These are phyloP conservation scores for Mythimna pallens DNA, from an alignment of 2,888 invertebrate genomes.

Conservation along the genomic window DNA sequence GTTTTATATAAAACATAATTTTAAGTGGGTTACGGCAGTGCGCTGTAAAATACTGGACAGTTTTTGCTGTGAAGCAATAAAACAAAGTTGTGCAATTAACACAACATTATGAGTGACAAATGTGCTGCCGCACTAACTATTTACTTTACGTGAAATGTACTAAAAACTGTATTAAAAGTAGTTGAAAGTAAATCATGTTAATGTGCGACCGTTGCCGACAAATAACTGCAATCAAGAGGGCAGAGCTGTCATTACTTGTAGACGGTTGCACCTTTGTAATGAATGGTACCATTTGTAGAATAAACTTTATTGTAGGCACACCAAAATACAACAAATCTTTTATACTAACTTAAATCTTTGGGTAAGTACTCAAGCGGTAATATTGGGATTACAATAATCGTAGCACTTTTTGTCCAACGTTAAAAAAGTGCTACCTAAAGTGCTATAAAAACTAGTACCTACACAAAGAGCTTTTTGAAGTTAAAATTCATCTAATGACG, in stretches of 20 bases:
- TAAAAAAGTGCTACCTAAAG: no score
- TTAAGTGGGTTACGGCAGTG: conserved; percentile 7
- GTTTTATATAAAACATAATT: neutral
- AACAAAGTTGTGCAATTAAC: conserved; percentile 25
- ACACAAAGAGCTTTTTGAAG: no score
- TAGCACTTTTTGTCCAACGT: no score
- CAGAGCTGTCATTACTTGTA: neutral
- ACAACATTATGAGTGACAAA: conserved; percentile 32
- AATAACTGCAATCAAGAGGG: neutral
- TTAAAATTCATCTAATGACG: no score
- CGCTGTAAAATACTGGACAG: conserved; percentile 21
- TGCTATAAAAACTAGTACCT: no score
- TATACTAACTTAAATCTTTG: no score
- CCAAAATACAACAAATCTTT: no score
- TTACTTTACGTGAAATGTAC: neutral
- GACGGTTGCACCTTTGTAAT: neutral
- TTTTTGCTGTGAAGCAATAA: conserved; percentile 13
- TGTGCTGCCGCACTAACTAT: neutral
- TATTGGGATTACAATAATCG: no score
- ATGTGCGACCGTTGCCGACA: neutral
- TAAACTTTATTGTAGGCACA: no score
- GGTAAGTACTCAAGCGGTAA: no score
- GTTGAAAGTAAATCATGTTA: conserved; percentile 2
- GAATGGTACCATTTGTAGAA: neutral
- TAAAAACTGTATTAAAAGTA: conserved; percentile 16